Percentiles rank a stretch among this genome's conserved stretches.
phyloP scores from a whole-genome alignment of 2,888 invertebrate genomes.

The Plagodis pulveraria region DNA sequence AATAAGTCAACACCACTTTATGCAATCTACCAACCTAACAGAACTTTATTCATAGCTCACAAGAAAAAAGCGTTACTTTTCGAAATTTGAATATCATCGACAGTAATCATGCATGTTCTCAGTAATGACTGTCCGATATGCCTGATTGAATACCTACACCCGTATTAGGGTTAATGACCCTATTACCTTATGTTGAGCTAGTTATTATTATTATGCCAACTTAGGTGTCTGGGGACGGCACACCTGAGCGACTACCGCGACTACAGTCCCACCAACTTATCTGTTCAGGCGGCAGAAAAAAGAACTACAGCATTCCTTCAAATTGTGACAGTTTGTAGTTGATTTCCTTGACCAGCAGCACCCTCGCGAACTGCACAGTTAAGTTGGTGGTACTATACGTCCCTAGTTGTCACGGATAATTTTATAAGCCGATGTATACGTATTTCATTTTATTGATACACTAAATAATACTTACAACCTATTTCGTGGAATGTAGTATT shows the following conservation, averaged over 20 bases:
- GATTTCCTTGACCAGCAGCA: too few relatives aligned
- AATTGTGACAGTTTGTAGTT: too few relatives aligned
- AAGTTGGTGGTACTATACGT: too few relatives aligned
- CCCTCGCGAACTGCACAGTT: too few relatives aligned
- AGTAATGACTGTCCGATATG: conserved; percentile 44
- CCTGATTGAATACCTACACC: conserved; percentile 40
- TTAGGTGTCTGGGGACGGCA: conserved; percentile 5
- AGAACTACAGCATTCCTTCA: too few relatives aligned
- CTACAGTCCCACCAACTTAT: not conserved
- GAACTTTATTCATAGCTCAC: conserved; percentile 34
- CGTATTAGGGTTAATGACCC: conserved; percentile 47
- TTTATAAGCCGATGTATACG: too few relatives aligned
- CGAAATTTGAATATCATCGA: conserved; percentile 55
- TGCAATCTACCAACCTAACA: conserved; percentile 14
- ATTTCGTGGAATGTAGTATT: too few relatives aligned
- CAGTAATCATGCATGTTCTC: conserved; percentile 45
- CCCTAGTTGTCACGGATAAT: not conserved
- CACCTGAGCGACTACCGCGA: conserved; percentile 7
- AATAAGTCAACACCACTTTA: too few relatives aligned
- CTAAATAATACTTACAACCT: too few relatives aligned
- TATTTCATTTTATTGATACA: too few relatives aligned
- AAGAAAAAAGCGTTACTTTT: conserved; percentile 37
- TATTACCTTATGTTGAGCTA: conserved; percentile 36
- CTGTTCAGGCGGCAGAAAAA: too few relatives aligned
- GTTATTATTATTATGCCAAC: conserved; percentile 25